A percentile compares a stretch with the other conserved stretches of the same genome.
Conservation (phyloP, 2,888 invertebrate species). For the Protonemura montana region DNA sequence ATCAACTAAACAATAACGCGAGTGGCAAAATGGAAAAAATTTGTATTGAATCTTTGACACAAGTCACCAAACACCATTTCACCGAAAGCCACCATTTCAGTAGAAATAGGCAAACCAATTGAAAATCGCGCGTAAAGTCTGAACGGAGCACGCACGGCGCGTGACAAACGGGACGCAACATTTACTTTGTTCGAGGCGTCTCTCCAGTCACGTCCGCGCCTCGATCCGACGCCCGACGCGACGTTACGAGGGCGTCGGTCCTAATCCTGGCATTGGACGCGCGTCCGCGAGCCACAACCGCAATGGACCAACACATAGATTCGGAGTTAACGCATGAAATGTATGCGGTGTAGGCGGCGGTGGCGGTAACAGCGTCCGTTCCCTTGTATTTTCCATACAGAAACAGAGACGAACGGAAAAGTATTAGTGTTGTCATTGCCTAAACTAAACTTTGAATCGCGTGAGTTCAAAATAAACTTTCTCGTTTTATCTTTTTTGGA, state of each 20-base stretch:
- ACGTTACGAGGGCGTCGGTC: neutral
- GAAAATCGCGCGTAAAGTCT: neutral
- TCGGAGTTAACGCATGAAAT: constrained; percentile 12
- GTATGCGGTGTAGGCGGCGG: neutral
- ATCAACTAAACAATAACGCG: no score
- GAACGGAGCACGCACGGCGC: neutral
- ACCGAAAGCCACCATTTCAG: neutral
- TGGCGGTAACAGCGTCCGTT: neutral
- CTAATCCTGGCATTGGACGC: constrained; percentile 3
- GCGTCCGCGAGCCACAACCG: neutral
- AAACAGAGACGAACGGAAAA: neutral
- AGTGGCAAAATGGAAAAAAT: no score
- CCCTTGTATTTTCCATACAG: neutral
- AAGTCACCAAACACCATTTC: no score
- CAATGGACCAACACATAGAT: constrained; percentile 7
- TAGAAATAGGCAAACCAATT: neutral
- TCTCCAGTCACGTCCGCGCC: neutral
- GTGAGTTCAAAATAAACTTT: neutral
- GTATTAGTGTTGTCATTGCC: neutral
- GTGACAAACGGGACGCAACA: neutral
- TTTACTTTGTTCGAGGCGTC: constrained; percentile 4
- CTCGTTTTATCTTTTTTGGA: neutral
- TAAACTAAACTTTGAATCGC: neutral
- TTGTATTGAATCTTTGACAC: no score
- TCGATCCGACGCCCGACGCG: constrained; percentile 15